Conservation (phyloP, 2,113 vertebrate genomes). For the Phaetusa simplex region DNA sequence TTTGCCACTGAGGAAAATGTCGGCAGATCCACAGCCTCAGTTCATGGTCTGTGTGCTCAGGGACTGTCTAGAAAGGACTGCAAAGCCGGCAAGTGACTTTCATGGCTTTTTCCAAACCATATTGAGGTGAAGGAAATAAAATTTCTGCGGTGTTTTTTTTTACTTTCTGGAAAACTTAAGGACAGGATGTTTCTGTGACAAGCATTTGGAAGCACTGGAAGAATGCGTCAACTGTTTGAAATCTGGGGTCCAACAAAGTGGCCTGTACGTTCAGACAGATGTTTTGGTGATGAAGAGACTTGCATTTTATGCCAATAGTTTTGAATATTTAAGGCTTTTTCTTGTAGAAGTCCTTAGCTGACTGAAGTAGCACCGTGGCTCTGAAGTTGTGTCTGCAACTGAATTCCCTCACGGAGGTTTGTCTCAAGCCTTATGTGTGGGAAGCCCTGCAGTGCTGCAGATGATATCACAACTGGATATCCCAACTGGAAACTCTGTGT, state of each 20-base stretch:
- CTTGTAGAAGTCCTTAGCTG: neutral
- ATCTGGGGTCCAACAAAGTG: neutral
- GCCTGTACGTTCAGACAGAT: neutral
- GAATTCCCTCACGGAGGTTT: neutral
- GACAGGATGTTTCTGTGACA: neutral
- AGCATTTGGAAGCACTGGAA: neutral
- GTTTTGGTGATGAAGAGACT: neutral
- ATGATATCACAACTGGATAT: constrained; percentile 25
- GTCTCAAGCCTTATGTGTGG: neutral
- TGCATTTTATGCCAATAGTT: neutral
- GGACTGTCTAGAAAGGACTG: neutral
- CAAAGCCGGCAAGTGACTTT: neutral
- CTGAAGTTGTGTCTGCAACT: constrained; percentile 4
- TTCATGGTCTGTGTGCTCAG: neutral
- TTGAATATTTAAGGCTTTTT: constrained; percentile 9
- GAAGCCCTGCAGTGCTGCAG: neutral
- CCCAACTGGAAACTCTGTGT: neutral
- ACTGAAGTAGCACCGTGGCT: neutral
- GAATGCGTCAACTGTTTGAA: neutral
- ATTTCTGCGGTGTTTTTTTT: neutral
- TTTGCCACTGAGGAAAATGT: neutral
- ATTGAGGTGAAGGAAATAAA: neutral
- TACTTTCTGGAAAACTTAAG: neutral
- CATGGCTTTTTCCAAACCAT: neutral
- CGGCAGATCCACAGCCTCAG: neutral